These are phyloP conservation scores for Chanos chanos DNA, from an alignment of 2,797 vertebrate genomes.

Conservation along the genomic window DNA sequence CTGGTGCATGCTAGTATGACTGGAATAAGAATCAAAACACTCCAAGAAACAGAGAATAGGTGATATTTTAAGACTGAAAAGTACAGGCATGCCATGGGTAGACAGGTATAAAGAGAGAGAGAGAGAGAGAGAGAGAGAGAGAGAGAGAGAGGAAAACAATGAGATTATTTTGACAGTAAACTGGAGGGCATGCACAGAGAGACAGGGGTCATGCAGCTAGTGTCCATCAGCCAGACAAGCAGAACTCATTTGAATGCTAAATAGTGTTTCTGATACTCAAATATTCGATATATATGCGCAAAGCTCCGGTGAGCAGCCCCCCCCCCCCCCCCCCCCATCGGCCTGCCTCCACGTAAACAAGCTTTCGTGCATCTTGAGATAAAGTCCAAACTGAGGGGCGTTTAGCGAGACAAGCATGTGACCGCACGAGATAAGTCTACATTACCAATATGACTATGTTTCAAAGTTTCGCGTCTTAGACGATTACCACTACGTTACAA, in stretches of 20 bases:
- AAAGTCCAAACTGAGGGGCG: too few species aligned
- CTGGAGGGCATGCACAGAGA: conserved; percentile 93
- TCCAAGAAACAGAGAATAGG: conserved; percentile 42
- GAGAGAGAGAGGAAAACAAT: conserved; percentile 44
- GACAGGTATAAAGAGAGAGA: conserved; percentile 40
- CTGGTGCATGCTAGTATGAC: conserved; percentile 34
- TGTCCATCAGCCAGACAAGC: conserved; percentile 99
- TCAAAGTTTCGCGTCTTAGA: too few species aligned
- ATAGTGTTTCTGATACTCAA: conserved; percentile 94
- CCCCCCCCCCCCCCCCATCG: conserved; percentile 78
- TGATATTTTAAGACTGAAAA: conserved; percentile 44
- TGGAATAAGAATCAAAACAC: conserved; percentile 27
- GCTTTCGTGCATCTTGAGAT: conserved; percentile 32
- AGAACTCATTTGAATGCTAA: conserved; percentile 99
- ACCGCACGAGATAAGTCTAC: too few species aligned
- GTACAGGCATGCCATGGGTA: conserved; percentile 37
- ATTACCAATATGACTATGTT: too few species aligned
- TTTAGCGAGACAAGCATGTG: too few species aligned
- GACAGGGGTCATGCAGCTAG: conserved; percentile 92
- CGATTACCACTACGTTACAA: too few species aligned
- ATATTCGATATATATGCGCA: conserved; percentile 97
- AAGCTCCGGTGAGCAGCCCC: conserved; percentile 90
- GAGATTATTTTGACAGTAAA: conserved; percentile 85
- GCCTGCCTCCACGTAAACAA: conserved; percentile 69
- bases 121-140: conserved; percentile 46